phyloP scores from a whole-genome alignment of 2,797 vertebrate genomes.

The Carcharodon carcharias region DNA sequence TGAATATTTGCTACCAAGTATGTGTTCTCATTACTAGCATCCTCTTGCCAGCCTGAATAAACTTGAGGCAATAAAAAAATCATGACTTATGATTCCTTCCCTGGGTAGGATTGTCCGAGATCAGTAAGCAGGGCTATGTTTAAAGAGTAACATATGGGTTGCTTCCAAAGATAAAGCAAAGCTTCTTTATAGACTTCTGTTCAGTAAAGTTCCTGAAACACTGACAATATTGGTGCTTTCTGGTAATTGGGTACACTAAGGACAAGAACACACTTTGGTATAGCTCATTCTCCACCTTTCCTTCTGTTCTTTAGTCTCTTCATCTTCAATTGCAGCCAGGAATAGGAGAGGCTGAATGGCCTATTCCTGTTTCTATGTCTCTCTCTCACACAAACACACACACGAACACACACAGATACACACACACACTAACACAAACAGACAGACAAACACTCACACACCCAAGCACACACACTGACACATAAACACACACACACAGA shows the following conservation, averaged over 20 bases:
- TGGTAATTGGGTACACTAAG: background rate
- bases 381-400: too few relatives aligned
- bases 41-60: background rate
- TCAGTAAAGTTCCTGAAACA: background rate
- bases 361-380: too few relatives aligned
- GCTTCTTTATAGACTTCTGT: background rate
- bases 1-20: background rate
- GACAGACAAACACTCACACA: too few relatives aligned
- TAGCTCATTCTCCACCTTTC: background rate
- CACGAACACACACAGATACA: too few relatives aligned
- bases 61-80: background rate
- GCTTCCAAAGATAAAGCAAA: background rate
- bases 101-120: background rate
- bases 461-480: too few relatives aligned
- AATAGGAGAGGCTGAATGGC: too few relatives aligned
- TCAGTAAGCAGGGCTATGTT: background rate
- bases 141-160: background rate
- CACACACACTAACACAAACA: too few relatives aligned
- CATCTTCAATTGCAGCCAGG: too few relatives aligned
- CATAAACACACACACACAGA: too few relatives aligned
- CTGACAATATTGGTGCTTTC: background rate
- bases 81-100: background rate
- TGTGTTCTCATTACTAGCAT: background rate
- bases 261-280: background rate
- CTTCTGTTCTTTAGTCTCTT: background rate